Evolutionary conservation across 2,888 invertebrate genomes (phyloP).

Genomic region (Papilio protenor): DNA sequence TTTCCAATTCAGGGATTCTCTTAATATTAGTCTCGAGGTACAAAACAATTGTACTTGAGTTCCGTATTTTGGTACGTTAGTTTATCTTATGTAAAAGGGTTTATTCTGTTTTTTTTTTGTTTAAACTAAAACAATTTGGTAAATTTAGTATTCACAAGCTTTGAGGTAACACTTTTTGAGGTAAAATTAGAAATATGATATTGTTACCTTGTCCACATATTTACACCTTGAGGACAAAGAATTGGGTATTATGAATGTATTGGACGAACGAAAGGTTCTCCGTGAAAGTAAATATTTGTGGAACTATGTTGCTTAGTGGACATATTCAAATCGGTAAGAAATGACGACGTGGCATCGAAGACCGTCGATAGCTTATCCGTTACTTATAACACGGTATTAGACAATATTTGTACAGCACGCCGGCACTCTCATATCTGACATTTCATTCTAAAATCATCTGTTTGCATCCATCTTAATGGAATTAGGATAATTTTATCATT

Average conservation of each 20-base stretch:
- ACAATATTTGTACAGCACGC: background rate
- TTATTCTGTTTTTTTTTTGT: background rate
- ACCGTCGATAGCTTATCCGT: constrained; percentile 5
- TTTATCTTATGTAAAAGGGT: background rate
- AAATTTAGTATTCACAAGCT: background rate
- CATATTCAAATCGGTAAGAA: constrained; percentile 12
- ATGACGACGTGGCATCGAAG: constrained; percentile 9
- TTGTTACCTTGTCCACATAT: background rate
- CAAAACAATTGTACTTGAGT: constrained; percentile 2
- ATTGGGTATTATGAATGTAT: background rate
- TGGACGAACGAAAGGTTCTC: background rate
- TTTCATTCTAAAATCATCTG: background rate
- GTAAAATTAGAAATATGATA: background rate
- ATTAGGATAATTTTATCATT: too few species aligned
- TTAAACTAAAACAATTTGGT: background rate
- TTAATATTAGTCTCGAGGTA: constrained; percentile 7
- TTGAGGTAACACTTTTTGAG: background rate
- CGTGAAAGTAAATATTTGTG: constrained; percentile 3
- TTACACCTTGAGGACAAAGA: background rate
- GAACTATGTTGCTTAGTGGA: constrained; percentile 1
- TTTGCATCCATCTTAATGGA: background rate
- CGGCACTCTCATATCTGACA: background rate
- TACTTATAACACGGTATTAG: background rate
- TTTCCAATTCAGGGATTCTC: constrained; percentile 24
- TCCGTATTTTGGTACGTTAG: background rate